Conservation (phyloP, 2,888 invertebrate genomes). For the Copidosoma aretas region DNA sequence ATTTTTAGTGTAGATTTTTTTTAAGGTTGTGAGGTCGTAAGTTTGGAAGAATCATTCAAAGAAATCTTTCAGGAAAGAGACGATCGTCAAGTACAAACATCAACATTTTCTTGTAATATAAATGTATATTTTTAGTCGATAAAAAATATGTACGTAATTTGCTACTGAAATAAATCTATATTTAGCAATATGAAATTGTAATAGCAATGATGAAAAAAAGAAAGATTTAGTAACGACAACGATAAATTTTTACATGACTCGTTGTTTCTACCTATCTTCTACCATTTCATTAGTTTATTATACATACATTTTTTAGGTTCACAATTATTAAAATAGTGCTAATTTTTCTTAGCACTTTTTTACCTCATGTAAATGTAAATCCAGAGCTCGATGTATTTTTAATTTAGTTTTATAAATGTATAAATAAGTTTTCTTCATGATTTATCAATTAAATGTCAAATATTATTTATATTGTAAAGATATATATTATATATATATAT, state of each 20-base stretch:
- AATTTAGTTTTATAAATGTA: slow-evolving; percentile 5
- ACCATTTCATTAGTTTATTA: background rate
- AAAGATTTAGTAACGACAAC: slow-evolving; percentile 21
- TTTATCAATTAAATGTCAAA: slow-evolving; percentile 21
- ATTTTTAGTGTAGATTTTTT: slow-evolving; percentile 34
- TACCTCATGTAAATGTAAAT: background rate
- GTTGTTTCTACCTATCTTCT: slow-evolving; percentile 9
- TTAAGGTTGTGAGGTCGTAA: slow-evolving; percentile 32
- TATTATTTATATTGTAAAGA: slow-evolving; percentile 34
- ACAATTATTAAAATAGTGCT: background rate
- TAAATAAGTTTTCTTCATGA: background rate
- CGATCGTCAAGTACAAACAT: slow-evolving; percentile 38
- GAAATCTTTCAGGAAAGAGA: slow-evolving; percentile 29
- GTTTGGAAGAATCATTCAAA: slow-evolving; percentile 26
- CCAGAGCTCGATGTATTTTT: background rate
- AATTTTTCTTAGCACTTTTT: background rate
- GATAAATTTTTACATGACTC: slow-evolving; percentile 13
- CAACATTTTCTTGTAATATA: slow-evolving; percentile 30
- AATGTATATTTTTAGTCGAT: slow-evolving; percentile 33
- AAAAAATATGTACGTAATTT: slow-evolving; percentile 35
- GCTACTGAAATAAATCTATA: slow-evolving; percentile 31
- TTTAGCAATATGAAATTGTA: slow-evolving; percentile 27
- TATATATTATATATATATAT: no score
- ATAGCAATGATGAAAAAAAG: slow-evolving; percentile 12
- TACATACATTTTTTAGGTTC: no score